Percentiles rank a stretch among this genome's conserved stretches.
Evolutionary conservation across 2,797 vertebrate species (phyloP).

Genomic region (Botia almorhae): DNA sequence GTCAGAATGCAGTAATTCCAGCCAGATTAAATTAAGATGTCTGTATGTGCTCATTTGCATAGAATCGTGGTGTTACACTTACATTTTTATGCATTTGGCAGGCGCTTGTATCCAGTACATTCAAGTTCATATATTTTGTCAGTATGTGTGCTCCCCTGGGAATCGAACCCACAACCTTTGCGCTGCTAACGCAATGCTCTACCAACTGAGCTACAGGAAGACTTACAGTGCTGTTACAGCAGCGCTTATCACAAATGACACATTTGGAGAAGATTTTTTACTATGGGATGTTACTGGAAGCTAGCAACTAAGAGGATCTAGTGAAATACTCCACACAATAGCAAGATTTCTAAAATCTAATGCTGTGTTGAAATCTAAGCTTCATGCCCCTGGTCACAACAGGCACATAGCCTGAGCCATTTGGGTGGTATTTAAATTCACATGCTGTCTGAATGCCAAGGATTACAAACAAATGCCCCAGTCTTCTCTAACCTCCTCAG

Average conservation of each 20-base stretch:
- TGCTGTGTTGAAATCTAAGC: constrained; percentile 36
- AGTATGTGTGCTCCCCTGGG: too few relatives aligned
- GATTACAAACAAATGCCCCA: constrained; percentile 37
- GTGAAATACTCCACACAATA: constrained; percentile 24
- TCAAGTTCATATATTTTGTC: too few relatives aligned
- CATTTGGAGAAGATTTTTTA: constrained; percentile 29
- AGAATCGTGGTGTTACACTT: neutral
- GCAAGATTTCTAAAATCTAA: constrained; percentile 27
- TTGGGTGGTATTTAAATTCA: constrained; percentile 40
- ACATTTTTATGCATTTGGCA: too few relatives aligned
- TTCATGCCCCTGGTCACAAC: constrained; percentile 32
- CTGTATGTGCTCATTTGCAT: neutral
- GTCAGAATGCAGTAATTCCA: neutral
- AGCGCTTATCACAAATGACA: constrained; percentile 37
- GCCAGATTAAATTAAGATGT: neutral
- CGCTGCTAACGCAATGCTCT: too few relatives aligned
- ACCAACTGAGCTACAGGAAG: too few relatives aligned
- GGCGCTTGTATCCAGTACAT: too few relatives aligned
- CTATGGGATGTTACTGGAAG: constrained; percentile 26
- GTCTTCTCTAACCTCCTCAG: constrained; percentile 29
- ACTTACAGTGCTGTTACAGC: neutral
- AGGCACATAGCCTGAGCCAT: constrained; percentile 23
- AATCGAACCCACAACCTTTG: too few relatives aligned
- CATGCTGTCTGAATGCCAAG: constrained; percentile 37
- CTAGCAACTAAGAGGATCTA: neutral